Evolutionary conservation across 2,888 invertebrate species (phyloP).

Genomic region (Euplagia quadripunctaria): DNA sequence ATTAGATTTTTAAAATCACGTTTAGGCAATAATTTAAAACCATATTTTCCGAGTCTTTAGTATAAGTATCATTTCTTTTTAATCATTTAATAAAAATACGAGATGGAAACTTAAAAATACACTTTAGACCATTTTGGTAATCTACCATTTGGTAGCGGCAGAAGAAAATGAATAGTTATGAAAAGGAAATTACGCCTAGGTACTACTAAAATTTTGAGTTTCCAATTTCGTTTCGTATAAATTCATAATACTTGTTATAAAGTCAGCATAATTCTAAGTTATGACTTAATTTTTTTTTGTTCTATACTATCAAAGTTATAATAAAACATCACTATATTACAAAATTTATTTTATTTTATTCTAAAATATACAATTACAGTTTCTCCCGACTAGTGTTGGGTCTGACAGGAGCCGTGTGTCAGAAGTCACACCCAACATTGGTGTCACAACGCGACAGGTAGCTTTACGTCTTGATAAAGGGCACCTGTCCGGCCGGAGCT

Average conservation of each 20-base stretch:
- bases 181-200: too few relatives aligned
- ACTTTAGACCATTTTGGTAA: background rate
- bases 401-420: too few relatives aligned
- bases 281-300: conserved; percentile 40
- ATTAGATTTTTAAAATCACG: conserved; percentile 26
- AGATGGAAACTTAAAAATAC: conserved; percentile 27
- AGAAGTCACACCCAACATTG: too few relatives aligned
- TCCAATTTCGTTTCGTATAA: conserved; percentile 21
- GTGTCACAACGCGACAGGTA: too few relatives aligned
- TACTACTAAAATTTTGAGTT: conserved; percentile 27
- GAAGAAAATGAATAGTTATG: background rate
- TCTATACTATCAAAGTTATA: conserved; percentile 40
- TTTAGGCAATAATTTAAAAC: conserved; percentile 31
- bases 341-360: conserved; percentile 33
- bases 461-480: too few relatives aligned
- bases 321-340: conserved; percentile 48
- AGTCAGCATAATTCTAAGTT: conserved; percentile 52
- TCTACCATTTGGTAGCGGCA: too few relatives aligned
- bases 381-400: too few relatives aligned
- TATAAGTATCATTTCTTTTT: conserved; percentile 28
- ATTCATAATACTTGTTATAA: conserved; percentile 46
- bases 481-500: too few relatives aligned
- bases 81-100: conserved; percentile 27
- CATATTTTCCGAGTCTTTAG: conserved; percentile 33
- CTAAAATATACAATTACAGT: background rate